phyloP scores from a whole-genome alignment of 2,797 vertebrate species.

The Halcyon smyrnensis region DNA sequence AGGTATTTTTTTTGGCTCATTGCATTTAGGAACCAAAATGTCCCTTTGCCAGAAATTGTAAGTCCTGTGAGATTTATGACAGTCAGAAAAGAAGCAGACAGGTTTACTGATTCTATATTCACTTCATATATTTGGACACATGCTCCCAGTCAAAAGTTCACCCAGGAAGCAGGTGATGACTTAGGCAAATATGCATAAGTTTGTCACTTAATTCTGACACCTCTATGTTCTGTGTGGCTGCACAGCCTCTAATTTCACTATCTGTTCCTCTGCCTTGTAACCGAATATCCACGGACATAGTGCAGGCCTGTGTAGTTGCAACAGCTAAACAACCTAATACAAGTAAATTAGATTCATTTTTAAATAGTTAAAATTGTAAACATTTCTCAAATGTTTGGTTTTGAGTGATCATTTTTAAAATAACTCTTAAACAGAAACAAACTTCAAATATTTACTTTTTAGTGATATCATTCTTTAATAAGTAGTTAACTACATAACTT shows the following conservation, averaged over 20 bases:
- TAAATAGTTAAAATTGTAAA: background rate
- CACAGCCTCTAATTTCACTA: background rate
- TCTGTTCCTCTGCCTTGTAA: background rate
- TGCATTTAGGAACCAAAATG: too few species aligned
- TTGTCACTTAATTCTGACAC: background rate
- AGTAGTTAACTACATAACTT: background rate
- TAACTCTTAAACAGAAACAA: background rate
- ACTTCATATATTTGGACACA: background rate
- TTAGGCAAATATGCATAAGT: background rate
- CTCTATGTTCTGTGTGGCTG: background rate
- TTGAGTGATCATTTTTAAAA: background rate
- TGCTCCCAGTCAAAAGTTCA: background rate
- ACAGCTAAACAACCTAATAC: background rate
- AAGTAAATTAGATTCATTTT: background rate
- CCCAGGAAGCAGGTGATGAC: background rate
- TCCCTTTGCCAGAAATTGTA: too few species aligned
- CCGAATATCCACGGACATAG: background rate
- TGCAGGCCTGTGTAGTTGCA: background rate
- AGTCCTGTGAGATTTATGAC: too few species aligned
- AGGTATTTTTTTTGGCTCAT: too few species aligned
- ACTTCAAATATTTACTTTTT: background rate
- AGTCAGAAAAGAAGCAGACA: too few species aligned
- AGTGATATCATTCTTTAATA: background rate
- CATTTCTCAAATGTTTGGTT: background rate
- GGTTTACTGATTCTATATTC: background rate